A percentile compares a stretch with the other conserved stretches of the same genome.
phyloP scores from a whole-genome alignment of 2,113 vertebrate genomes.

The Caranx melampygus region DNA sequence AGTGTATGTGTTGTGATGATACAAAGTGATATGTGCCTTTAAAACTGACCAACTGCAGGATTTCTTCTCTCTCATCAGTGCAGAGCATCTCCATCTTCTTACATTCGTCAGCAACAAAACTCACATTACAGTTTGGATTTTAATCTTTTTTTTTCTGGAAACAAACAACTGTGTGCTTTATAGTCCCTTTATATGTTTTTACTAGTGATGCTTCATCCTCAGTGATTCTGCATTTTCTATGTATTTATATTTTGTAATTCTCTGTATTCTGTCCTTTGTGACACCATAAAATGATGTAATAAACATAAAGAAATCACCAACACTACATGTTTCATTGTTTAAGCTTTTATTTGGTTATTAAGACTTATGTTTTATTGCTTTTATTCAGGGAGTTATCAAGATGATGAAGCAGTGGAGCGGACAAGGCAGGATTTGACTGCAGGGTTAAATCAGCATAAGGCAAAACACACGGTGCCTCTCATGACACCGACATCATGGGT shows the following conservation, averaged over 20 bases:
- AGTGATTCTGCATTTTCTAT: conserved; percentile 41
- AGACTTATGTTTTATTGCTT: neutral
- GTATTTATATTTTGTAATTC: conserved; percentile 77
- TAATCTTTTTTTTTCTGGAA: neutral
- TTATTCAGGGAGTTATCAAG: neutral
- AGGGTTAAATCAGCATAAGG: neutral
- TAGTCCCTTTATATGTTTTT: conserved; percentile 7
- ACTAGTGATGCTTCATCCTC: conserved; percentile 13
- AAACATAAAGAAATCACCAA: conserved; percentile 49
- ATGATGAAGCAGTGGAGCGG: neutral
- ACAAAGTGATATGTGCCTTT: too few relatives aligned
- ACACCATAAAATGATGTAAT: conserved; percentile 52
- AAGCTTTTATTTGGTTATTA: conserved; percentile 1
- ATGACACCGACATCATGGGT: neutral
- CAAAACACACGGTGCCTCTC: neutral
- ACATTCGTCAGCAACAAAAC: neutral
- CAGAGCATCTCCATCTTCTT: conserved; percentile 8
- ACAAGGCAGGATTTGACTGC: neutral
- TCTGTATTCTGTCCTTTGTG: conserved; percentile 59
- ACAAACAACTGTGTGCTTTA: conserved; percentile 20
- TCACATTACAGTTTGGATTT: neutral
- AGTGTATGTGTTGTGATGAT: neutral
- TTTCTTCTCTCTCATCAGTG: neutral
- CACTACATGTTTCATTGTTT: neutral
- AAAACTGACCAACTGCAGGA: too few relatives aligned